phyloP scores from a whole-genome alignment of 2,888 invertebrate genomes.

The Drosophila meridionalis region DNA sequence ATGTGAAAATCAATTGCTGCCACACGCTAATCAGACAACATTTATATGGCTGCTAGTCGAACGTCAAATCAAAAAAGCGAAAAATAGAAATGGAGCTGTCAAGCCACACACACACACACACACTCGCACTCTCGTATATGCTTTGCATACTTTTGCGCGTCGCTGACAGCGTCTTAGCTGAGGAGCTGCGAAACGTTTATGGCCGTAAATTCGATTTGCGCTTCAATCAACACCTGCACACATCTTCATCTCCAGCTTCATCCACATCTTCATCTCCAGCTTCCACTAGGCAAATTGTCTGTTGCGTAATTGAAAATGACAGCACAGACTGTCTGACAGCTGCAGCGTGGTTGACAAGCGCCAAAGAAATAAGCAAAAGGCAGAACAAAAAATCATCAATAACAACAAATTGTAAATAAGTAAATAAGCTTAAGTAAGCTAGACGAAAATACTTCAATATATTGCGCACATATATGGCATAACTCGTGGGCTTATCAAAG shows the following conservation, averaged over 20 bases:
- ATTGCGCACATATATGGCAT: background rate
- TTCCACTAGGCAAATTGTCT: slow-evolving; percentile 25
- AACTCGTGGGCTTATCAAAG: background rate
- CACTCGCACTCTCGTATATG: slow-evolving; percentile 15
- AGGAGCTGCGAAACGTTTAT: slow-evolving; percentile 43
- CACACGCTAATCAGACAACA: slow-evolving; percentile 63
- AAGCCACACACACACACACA: slow-evolving; percentile 17
- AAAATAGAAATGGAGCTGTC: slow-evolving; percentile 40
- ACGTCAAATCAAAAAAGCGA: slow-evolving; percentile 22
- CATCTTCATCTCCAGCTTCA: slow-evolving; percentile 10
- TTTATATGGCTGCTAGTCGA: slow-evolving; percentile 50
- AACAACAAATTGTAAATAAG: slow-evolving; percentile 20
- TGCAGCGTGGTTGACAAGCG: slow-evolving; percentile 20
- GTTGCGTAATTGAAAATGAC: slow-evolving; percentile 53
- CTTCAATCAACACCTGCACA: slow-evolving; percentile 66
- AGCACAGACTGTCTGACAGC: slow-evolving; percentile 24
- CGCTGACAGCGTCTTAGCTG: slow-evolving; percentile 24
- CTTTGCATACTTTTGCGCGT: slow-evolving; percentile 57
- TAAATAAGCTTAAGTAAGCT: slow-evolving; percentile 11
- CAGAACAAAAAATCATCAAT: background rate
- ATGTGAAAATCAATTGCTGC: slow-evolving; percentile 60
- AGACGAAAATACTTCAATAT: slow-evolving; percentile 6
- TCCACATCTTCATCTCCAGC: slow-evolving; percentile 9
- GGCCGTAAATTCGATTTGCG: slow-evolving; percentile 63
- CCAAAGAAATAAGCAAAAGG: background rate